Evolutionary conservation across 2,797 vertebrate species (phyloP).

Genomic region (Sebastes jordani): DNA sequence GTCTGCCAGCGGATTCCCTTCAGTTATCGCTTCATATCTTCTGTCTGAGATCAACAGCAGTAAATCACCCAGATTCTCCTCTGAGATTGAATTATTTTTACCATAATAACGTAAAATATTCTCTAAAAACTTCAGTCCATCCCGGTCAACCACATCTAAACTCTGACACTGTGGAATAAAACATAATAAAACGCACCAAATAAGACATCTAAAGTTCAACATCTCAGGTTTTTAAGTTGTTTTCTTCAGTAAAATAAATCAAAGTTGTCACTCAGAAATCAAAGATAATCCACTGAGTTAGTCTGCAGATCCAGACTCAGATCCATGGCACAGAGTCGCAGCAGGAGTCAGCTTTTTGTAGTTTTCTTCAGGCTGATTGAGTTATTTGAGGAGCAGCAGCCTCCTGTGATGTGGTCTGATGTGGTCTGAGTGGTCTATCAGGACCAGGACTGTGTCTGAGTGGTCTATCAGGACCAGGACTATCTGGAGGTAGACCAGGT

Average conservation of each 20-base stretch:
- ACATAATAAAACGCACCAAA: not conserved
- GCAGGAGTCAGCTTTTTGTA: not conserved
- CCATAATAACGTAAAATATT: conserved; percentile 71
- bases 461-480: not conserved
- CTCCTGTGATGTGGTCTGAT: not conserved
- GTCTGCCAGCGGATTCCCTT: conserved; percentile 48
- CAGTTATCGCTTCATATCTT: conserved; percentile 1
- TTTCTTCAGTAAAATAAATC: not conserved
- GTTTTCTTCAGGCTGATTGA: not conserved
- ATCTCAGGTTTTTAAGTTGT: not conserved
- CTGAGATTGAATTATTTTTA: conserved; percentile 60
- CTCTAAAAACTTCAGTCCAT: conserved; percentile 42
- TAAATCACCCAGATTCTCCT: conserved; percentile 56
- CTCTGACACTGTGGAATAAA: not conserved
- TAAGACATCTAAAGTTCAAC: not conserved
- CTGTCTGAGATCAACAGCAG: conserved; percentile 63
- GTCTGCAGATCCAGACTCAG: not conserved
- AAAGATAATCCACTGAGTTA: not conserved
- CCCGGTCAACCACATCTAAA: rapidly evolving
- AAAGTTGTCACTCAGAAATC: not conserved
- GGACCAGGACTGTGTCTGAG: not conserved
- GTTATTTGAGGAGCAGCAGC: not conserved
- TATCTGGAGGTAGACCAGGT: conserved; percentile 32
- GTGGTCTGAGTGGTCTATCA: not conserved
- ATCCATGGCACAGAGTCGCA: conserved; percentile 7